A percentile compares a stretch with the other conserved stretches of the same genome.
Evolutionary conservation across 2,113 vertebrate species (phyloP).

Genomic region (Psilopsiagon aurifrons): DNA sequence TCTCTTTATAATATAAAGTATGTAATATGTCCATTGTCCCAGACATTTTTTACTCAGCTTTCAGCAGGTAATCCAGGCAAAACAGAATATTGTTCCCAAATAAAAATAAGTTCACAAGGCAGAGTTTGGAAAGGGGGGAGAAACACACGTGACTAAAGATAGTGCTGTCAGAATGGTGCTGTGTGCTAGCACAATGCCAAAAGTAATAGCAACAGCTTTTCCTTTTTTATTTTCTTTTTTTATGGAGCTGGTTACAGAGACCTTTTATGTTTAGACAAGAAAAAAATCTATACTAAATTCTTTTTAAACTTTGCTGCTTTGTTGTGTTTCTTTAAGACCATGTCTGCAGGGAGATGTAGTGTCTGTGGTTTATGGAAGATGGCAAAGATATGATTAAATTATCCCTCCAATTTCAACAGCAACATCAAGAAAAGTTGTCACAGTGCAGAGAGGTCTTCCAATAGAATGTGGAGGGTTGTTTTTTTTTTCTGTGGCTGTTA

Average conservation of each 20-base stretch:
- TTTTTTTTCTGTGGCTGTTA: not conserved
- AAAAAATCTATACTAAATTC: slow-evolving; percentile 60
- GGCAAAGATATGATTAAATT: slow-evolving; percentile 21
- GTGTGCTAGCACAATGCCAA: not conserved
- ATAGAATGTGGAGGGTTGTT: rapidly evolving
- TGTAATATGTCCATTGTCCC: not conserved
- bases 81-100: not conserved
- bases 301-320: slow-evolving; percentile 41
- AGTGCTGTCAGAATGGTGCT: not conserved
- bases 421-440: slow-evolving; percentile 17
- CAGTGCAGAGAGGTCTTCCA: not conserved
- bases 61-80: not conserved
- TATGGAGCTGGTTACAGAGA: slow-evolving; percentile 1
- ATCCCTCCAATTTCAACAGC: not conserved
- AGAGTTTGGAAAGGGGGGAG: not conserved
- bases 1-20: not conserved
- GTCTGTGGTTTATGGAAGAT: not conserved
- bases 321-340: slow-evolving; percentile 18
- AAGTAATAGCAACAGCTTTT: slow-evolving; percentile 20
- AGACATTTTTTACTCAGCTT: not conserved
- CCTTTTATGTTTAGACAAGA: slow-evolving; percentile 24
- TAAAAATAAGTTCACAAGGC: not conserved
- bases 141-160: not conserved
- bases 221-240: not conserved
- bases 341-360: not conserved